Evolutionary conservation across 2,888 invertebrate species (phyloP).

Genomic region (Sthenelais limicola): DNA sequence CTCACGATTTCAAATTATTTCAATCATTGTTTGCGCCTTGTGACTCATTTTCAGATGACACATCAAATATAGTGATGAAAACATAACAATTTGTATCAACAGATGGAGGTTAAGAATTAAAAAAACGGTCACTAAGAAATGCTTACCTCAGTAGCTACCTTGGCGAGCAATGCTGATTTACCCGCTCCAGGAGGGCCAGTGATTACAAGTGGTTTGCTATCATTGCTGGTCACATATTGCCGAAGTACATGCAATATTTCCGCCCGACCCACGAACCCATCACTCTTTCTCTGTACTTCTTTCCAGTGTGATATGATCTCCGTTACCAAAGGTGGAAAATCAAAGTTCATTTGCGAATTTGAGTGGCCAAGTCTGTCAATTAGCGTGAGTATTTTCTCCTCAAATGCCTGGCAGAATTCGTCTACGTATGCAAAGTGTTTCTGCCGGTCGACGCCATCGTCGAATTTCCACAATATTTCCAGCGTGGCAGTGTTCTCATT

Average conservation of each 20-base stretch:
- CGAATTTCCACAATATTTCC: constrained; percentile 68
- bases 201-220: constrained; percentile 59
- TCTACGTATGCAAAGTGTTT: constrained; percentile 65
- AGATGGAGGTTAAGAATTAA: too few relatives aligned
- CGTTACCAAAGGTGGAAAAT: constrained; percentile 39
- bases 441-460: constrained; percentile 64
- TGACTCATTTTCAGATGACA: too few relatives aligned
- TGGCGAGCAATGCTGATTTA: constrained; percentile 63
- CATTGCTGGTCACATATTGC: constrained; percentile 57
- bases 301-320: constrained; percentile 49
- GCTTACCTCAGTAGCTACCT: constrained; percentile 60
- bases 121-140: too few relatives aligned
- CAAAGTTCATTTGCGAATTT: background rate
- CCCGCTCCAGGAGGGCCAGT: constrained; percentile 63
- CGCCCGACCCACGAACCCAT: constrained; percentile 50
- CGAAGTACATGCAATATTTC: constrained; percentile 53
- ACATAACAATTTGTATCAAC: too few relatives aligned
- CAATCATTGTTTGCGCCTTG: too few relatives aligned
- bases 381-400: constrained; percentile 49
- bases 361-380: constrained; percentile 40
- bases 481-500: constrained; percentile 56
- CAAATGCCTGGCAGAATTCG: constrained; percentile 57
- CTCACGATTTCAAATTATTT: too few relatives aligned
- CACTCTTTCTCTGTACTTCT: constrained; percentile 4
- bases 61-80: too few relatives aligned